These are phyloP conservation scores for Cinclus cinclus DNA, from an alignment of 2,113 vertebrate genomes.

Conservation along the genomic window DNA sequence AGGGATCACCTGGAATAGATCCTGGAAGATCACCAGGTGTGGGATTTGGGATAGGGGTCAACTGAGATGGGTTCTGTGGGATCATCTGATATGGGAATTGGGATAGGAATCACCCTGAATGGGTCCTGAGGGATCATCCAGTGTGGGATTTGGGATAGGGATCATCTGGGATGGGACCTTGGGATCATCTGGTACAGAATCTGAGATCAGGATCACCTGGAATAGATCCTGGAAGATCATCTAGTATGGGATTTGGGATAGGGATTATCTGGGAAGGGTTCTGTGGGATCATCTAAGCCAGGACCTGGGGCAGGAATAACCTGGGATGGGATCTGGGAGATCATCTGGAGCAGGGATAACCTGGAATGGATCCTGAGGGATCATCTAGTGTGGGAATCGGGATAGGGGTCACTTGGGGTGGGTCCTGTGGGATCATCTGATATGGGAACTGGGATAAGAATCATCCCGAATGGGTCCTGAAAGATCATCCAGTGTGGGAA, in stretches of 20 bases:
- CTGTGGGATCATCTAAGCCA: too few relatives aligned
- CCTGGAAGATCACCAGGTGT: too few relatives aligned
- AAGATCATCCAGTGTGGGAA: rapidly evolving
- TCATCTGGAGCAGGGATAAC: neutral
- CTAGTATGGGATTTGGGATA: neutral
- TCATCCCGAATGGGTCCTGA: neutral
- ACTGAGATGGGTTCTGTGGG: rapidly evolving
- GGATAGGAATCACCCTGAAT: neutral
- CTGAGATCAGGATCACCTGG: neutral
- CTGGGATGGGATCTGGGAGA: too few relatives aligned
- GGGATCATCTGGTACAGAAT: too few relatives aligned
- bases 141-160: neutral
- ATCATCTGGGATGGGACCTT: neutral
- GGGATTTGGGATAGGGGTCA: neutral
- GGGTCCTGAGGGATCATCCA: neutral
- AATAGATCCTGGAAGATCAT: neutral
- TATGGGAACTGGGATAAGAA: rapidly evolving
- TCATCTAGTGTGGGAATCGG: neutral
- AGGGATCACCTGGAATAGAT: neutral
- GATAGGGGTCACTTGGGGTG: too few relatives aligned
- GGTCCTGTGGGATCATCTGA: rapidly evolving
- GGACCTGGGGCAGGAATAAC: neutral
- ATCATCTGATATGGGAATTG: rapidly evolving
- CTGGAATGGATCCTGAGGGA: neutral
- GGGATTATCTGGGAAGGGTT: neutral